phyloP scores from a whole-genome alignment of 2,113 vertebrate genomes.

The Gyps fulvus region DNA sequence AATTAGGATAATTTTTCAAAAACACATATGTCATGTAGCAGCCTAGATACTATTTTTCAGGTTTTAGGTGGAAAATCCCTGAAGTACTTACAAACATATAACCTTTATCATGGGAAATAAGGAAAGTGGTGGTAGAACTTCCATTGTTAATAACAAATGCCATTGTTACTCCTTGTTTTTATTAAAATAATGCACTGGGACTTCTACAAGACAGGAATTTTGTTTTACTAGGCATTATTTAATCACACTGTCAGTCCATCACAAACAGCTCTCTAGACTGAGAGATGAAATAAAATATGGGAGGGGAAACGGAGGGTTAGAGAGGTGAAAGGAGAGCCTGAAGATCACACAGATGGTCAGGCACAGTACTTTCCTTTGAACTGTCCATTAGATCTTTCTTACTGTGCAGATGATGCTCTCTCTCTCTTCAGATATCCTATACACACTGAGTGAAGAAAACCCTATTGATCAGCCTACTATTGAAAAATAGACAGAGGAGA shows the following conservation, averaged over 20 bases:
- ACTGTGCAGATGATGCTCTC: neutral
- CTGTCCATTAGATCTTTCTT: neutral
- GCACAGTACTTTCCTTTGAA: neutral
- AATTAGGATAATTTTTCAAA: neutral
- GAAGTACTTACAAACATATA: neutral
- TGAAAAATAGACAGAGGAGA: neutral
- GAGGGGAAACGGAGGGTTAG: neutral
- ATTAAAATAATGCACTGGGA: neutral
- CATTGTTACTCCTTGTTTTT: neutral
- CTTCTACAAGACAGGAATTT: neutral
- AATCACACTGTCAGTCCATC: neutral
- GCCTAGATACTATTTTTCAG: neutral
- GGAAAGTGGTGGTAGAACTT: neutral
- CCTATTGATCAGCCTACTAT: neutral
- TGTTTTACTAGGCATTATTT: neutral
- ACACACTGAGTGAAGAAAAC: neutral
- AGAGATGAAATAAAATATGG: neutral
- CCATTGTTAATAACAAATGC: neutral
- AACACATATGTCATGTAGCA: rapidly evolving
- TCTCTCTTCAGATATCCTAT: neutral
- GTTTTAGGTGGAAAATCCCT: neutral
- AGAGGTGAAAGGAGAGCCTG: neutral
- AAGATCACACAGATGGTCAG: neutral
- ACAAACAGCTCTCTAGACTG: neutral
- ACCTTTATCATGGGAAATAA: neutral